Evolutionary conservation across 2,797 vertebrate species (phyloP), one percentile per base, ranked within the genome.

Genomic region (Orientallactaga sibirica): DNA sequence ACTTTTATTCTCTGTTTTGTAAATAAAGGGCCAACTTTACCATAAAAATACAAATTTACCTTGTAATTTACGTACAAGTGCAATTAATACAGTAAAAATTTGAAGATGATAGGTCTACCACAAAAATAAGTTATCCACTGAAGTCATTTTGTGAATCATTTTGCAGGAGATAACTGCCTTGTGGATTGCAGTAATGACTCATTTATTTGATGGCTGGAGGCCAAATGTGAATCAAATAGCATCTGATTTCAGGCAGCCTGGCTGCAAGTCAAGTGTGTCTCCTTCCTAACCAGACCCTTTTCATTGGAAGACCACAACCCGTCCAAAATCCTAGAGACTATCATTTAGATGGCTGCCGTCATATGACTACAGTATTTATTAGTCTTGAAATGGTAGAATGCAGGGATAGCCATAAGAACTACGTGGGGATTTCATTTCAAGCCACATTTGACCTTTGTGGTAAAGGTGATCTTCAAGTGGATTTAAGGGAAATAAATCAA

Each of bases 391-490:
- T 95, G 86, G 80, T 86, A 12, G 93, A 95, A 92, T 87, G 76
- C 76, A 89, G 92, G 71, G 90, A 91, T 78, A 79, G 88, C 58
- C 52, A 5, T 92, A 96, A 97, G 90, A 84, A 82, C 92, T 52
- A 86, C 70, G 75, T 68, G 74, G 93, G 94, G 90, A 96, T 86
- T 92, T 96, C 93, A 90, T 96, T 96, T 96, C 78, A 93, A 94
- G 89, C 91, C 91, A 18, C 85, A 88, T 94, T 96, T 96, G 94
- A 97, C 95, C 66, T 37, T 71, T 93, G 68, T 94, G 95, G 95
- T 93, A 94, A 83, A 96, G 92, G 92, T 95, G 90, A 96, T 95
- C 88, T 97, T 95, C 94, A 94, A 88, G 95, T 85, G 93, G 88
- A 66, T 83, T 97, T 97, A 95, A 90, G 67, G 83, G 80, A 75